Conservation (phyloP, 2,113 vertebrate genomes). For the Ictalurus punctatus region DNA sequence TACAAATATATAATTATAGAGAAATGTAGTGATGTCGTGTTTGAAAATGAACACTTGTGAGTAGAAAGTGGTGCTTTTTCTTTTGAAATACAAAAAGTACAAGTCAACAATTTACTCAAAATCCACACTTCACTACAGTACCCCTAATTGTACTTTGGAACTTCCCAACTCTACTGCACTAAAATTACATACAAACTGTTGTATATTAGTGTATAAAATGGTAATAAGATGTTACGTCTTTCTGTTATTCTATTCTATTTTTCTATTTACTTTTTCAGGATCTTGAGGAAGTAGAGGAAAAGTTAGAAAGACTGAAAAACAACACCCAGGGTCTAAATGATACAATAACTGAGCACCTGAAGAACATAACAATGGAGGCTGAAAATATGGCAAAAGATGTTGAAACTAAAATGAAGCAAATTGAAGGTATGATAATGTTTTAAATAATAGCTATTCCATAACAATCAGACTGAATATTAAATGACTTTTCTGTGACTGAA, state of each 20-base stretch:
- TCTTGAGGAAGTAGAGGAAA: constrained; percentile 67
- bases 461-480: background rate
- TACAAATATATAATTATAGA: background rate
- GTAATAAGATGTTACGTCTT: background rate
- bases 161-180: background rate
- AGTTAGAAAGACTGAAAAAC: constrained; percentile 69
- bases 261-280: constrained; percentile 67
- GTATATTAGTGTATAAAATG: background rate
- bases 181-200: background rate
- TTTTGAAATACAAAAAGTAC: background rate
- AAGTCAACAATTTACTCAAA: background rate
- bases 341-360: constrained; percentile 68
- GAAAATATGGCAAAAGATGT: constrained; percentile 71
- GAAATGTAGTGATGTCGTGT: background rate
- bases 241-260: background rate
- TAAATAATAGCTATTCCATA: background rate
- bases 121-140: background rate
- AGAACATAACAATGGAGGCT: constrained; percentile 70
- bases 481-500: background rate
- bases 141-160: background rate
- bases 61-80: background rate
- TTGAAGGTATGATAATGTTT: constrained; percentile 70
- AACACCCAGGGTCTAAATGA: constrained; percentile 49
- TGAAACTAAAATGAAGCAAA: constrained; percentile 74
- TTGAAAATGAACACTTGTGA: background rate